Conservation (phyloP, 2,888 invertebrate species). For the Eilema sororculum region DNA sequence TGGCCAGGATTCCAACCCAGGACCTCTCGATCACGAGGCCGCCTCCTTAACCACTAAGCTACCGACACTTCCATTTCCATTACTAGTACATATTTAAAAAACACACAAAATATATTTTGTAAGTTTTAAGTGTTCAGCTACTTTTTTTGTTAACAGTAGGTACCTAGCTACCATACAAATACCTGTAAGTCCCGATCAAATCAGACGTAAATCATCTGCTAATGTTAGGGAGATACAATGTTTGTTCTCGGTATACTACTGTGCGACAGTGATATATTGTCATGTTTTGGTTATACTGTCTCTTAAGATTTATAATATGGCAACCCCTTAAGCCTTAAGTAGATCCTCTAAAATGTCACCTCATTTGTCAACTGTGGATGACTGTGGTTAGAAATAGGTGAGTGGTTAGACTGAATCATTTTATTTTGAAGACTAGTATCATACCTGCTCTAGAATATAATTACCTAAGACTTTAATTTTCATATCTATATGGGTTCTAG, state of each 20-base stretch:
- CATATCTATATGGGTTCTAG: no score
- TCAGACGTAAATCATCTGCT: background rate
- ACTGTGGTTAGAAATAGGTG: background rate
- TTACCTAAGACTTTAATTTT: no score
- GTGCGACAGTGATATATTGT: slow-evolving; percentile 12
- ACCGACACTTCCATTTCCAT: no score
- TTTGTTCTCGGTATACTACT: slow-evolving; percentile 11
- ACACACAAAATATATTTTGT: background rate
- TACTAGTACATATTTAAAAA: no score
- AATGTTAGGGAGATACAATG: slow-evolving; percentile 1
- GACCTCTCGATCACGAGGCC: no score
- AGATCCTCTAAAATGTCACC: slow-evolving; percentile 4
- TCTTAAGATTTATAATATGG: slow-evolving; percentile 14
- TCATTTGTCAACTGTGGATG: slow-evolving; percentile 17
- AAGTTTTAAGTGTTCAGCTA: background rate
- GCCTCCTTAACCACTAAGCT: no score
- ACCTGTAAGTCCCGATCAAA: background rate
- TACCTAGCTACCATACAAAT: background rate
- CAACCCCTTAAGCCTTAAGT: background rate
- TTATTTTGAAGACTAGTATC: background rate
- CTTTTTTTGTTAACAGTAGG: background rate
- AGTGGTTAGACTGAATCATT: background rate
- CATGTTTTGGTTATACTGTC: slow-evolving; percentile 12
- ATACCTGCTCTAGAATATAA: background rate
- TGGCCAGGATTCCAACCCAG: no score